Conservation (phyloP, 2,797 vertebrate species). For the Oceanodroma leucorhoa region DNA sequence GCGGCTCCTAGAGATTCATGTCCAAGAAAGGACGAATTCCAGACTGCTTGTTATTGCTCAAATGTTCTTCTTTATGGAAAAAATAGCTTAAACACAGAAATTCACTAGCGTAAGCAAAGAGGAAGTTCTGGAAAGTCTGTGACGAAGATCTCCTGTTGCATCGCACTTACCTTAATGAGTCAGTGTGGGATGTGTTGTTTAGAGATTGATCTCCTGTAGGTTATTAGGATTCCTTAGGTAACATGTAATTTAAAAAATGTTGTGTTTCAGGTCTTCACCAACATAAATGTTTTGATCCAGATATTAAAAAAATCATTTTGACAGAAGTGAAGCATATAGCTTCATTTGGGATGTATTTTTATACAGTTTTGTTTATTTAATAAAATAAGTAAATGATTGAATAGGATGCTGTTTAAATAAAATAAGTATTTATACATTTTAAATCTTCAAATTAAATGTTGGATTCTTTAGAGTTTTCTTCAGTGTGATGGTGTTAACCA, state of each 20-base stretch:
- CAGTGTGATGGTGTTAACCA: not conserved
- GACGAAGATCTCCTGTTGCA: not conserved
- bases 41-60: conserved; percentile 16
- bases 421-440: not conserved
- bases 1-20: not conserved
- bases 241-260: not conserved
- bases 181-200: not conserved
- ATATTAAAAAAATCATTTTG: not conserved
- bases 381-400: not conserved
- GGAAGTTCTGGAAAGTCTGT: not conserved
- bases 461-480: not conserved
- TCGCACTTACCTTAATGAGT: conserved; percentile 16
- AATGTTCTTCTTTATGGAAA: conserved; percentile 8
- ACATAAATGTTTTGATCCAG: not conserved
- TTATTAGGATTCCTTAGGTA: not conserved
- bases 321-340: not conserved
- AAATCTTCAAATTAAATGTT: not conserved
- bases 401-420: not conserved
- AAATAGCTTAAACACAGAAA: conserved; percentile 7
- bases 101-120: not conserved
- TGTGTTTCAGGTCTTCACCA: not conserved
- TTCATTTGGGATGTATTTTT: not conserved
- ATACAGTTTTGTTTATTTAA: not conserved
- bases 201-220: not conserved
- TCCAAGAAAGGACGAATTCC: not conserved